A percentile compares a stretch with the other conserved stretches of the same genome.
Conservation (phyloP, 2,888 invertebrate species). For the Drosophila formosana region DNA sequence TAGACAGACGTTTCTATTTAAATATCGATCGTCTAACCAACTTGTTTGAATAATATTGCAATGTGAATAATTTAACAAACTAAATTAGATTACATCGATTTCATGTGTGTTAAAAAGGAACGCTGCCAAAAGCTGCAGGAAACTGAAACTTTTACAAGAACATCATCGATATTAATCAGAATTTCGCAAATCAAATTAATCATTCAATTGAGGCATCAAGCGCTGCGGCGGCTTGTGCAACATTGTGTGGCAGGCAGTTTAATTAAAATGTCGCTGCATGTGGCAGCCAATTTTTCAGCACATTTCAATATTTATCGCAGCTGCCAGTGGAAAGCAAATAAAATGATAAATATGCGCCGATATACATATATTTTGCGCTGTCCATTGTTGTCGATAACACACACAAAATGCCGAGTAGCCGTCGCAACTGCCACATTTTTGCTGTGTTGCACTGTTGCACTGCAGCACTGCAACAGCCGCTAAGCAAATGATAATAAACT, state of each 20-base stretch:
- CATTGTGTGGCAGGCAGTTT: slow-evolving; percentile 20
- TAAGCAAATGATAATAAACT: slow-evolving; percentile 78
- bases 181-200: neutral
- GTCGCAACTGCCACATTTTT: slow-evolving; percentile 28
- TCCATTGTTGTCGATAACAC: slow-evolving; percentile 47
- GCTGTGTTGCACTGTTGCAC: neutral
- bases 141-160: neutral
- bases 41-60: too few species aligned
- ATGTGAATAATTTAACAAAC: too few species aligned
- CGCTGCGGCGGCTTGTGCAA: slow-evolving; percentile 1
- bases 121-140: too few species aligned
- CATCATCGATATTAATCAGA: neutral
- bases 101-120: neutral
- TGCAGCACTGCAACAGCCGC: slow-evolving; percentile 22
- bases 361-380: slow-evolving; percentile 34
- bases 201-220: slow-evolving; percentile 3
- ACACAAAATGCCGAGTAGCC: slow-evolving; percentile 47
- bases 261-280: slow-evolving; percentile 53
- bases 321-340: slow-evolving; percentile 66
- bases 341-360: slow-evolving; percentile 66
- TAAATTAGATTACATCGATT: too few species aligned
- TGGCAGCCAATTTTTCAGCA: slow-evolving; percentile 60
- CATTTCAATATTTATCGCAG: slow-evolving; percentile 68
- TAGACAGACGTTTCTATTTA: too few species aligned
- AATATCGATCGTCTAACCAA: too few species aligned